Percentiles rank a stretch among this genome's conserved stretches.
Evolutionary conservation across 2,888 invertebrate genomes (phyloP).

Genomic region (Odiellus spinosus): DNA sequence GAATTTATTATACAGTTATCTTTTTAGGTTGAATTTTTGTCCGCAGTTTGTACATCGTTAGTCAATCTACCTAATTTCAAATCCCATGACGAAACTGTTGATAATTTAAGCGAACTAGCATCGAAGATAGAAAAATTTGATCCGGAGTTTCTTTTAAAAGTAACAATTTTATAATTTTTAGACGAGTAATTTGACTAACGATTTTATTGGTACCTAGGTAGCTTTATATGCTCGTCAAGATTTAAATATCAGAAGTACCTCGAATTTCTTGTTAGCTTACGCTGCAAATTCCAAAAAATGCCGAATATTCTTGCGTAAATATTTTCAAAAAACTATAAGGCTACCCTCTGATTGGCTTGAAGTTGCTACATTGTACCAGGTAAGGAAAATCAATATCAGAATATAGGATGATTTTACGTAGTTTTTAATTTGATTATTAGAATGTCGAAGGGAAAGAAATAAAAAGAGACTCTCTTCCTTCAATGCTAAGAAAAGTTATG

Average conservation of each 20-base stretch:
- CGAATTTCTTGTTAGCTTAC: conserved; percentile 33
- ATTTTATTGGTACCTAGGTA: conserved; percentile 23
- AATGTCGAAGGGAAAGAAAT: neutral
- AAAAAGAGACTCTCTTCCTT: conserved; percentile 21
- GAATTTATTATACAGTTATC: neutral
- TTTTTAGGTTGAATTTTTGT: conserved; percentile 7
- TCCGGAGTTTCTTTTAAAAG: conserved; percentile 34
- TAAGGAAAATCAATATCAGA: conserved; percentile 18
- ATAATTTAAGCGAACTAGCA: conserved; percentile 2
- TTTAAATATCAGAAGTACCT: conserved; percentile 32
- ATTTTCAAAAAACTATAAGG: conserved; percentile 28
- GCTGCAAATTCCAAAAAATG: conserved; percentile 27
- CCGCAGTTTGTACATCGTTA: conserved; percentile 11
- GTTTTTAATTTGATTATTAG: neutral
- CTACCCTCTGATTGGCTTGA: conserved; percentile 37
- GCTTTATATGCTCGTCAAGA: conserved; percentile 33
- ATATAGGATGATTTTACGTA: too few species aligned
- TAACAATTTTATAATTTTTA: conserved; percentile 18
- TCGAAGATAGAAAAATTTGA: conserved; percentile 25
- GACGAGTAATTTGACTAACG: too few species aligned
- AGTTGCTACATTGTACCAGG: conserved; percentile 33
- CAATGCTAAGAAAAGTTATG: conserved; percentile 31
- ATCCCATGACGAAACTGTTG: neutral
- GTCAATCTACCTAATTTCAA: conserved; percentile 9
- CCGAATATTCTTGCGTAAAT: conserved; percentile 30